Evolutionary conservation across 2,888 invertebrate genomes (phyloP), one percentile per base, ranked within the genome.

Genomic region (Polyommatus iphigenia): DNA sequence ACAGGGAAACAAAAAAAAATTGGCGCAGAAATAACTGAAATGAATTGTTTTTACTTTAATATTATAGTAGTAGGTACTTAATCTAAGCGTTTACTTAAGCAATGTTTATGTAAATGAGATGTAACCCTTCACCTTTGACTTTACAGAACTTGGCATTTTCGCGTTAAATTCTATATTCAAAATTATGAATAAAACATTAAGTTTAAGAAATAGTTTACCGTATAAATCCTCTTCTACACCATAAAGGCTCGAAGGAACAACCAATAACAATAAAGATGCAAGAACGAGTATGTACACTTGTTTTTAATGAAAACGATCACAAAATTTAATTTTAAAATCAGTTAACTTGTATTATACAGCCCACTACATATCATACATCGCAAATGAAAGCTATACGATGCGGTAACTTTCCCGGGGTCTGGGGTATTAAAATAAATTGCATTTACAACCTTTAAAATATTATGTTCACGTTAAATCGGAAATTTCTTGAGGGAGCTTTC

Each of bases 401-500:
- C 67, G 32, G 15, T 32, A 67, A 29, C 29, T 4, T 67, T 67
- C 15, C 32, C 62, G 62, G 62, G 18, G 29, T 67, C 67, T 62
- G 10, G 29, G 29, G 50, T 54, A n/a, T 54, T 24, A 75, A 54
- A 24, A 54, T 54, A 75, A 75, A 75, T 75, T 75, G 50, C 73
- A 41, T 73, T 73, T 73, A 73, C 46, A 46, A 76, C 29, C 76
- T n/a, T 24, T 77, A 67, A 77, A 77, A 67, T 67, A 67, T 67
- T 67, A 67, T 50, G 50, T 50, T 57, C 71, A 57, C 77, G 71
- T 77, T 36, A 77, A 62, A 77, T 36, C 77, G 71, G 41, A 57
- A 76, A 71, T 46, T 18, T 57, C 78, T 78, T 71, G 32, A 24
- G 76, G 24, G 67, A 75, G 73, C 73, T 79, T 78, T 79, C 76